Evolutionary conservation across 2,113 vertebrate species (phyloP), one percentile per base, ranked within the genome.

Genomic region (Mormoops blainvillei): DNA sequence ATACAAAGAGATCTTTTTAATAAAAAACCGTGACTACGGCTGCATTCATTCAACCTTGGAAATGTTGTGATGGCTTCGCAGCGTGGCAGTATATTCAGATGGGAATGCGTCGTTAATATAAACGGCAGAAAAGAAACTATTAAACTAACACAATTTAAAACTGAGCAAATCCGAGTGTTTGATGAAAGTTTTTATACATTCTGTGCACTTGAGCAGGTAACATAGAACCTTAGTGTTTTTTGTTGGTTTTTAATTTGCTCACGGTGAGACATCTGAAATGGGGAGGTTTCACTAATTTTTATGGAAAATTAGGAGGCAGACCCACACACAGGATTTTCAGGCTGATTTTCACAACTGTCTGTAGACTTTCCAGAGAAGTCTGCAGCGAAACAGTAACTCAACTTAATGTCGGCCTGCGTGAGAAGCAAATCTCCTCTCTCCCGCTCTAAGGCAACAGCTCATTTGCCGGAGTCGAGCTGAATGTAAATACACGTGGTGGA

Each of bases 141-240:
- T 99, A 99, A 99, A 99, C 99, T 98, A 99, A 99, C 99, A 99
- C 99, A 99, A 99, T 99, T 99, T 99, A 99, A 99, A 99, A 99
- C 99, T 99, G 99, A 99, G 98, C 99, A 99, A 99, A 99, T 99
- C 99, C 98, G 98, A 99, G 99, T 99, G 99, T 99, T 99, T 99
- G 99, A 99, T 99, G 99, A 99, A 99, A 99, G 99, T 99, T 99
- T 99, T 99, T 99, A 99, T 99, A 99, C 98, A 99, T 99, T 99
- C 99, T 99, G 98, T 99, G 99, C 98, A 98, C 98, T 98, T 98
- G 98, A 98, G 98, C 98, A 98, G 98, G 98, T 98, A 98, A 98
- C 98, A 97, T 54, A 97, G 98, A 98, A 97, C 98, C 97, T 98
- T 97, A 97, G 97, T 98, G 97, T 98, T 98, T 98, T 98, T 98